Base-by-base conservation (phyloP, 2,113 vertebrate genomes). In the Gulo gulo region DNA sequence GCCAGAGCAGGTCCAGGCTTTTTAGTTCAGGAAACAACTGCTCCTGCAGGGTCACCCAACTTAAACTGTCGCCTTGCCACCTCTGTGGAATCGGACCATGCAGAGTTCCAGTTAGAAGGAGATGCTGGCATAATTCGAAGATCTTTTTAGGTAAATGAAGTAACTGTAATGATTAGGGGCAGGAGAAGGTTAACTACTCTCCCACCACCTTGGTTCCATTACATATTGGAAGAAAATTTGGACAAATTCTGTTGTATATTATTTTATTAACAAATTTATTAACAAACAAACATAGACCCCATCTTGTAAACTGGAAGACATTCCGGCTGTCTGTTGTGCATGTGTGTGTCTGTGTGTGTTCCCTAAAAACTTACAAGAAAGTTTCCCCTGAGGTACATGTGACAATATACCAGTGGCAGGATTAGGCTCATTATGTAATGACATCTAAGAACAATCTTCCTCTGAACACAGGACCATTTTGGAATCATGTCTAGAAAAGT, bases 181-280 rank as follows among this genome's bases (percentile, higher is more conserved):
- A 63, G 57, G 23, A 87, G 45, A 89, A 90, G 42, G 0, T 87
- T 87, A 95, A 6, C 15, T 94, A 71, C 39, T 79, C 36, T 39
- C 7, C 21, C 11, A 89, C 34, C 23, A 87, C 21, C 39, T 91
- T 91, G 61, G 92, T 87, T 93, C 39, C 34, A 89, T 4, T 90
- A 74, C 73, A 87, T 67, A 79, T n/a, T 86, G 18, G 89, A 97
- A 93, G n/a, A 84, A 84, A 91, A 24, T 31, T 85, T 96, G 36
- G 16, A 67, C 10, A 85, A 81, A 81, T 94, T 92, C 7, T 86
- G 14, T 20, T 59, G 47, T 10, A 86, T 83, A n/a, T 65, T n/a
- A n/a, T n/a, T n/a, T n/a, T n/a, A n/a, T n/a, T n/a, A n/a, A n/a
- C n/a, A n/a, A n/a, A n/a, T n/a, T 83, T 92, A 31, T 83, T 94